Evolutionary conservation across 1,140 invertebrate species (phyloP), one percentile per base, ranked within the genome.

Genomic region (Ceratina calcarata): DNA sequence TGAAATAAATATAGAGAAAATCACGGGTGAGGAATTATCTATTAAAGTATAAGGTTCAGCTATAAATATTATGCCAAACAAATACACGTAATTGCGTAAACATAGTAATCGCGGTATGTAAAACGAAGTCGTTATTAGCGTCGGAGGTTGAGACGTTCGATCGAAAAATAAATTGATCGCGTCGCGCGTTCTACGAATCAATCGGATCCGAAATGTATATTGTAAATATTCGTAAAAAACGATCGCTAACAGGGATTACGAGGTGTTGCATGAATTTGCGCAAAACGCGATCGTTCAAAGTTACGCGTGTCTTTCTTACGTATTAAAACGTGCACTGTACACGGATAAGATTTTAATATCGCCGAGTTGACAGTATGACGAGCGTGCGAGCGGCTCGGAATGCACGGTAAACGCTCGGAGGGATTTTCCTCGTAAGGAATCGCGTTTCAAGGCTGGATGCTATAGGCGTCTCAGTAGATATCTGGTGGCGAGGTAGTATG

Each of bases 361-460:
- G 0, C 1, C 6, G 18, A 16, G 12, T 2, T 22, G n/a, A 71
- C 24, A 20, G 7, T 10, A 2, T 12, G 20, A 2, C 0, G 12
- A n/a, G 49, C 51, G n/a, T 15, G 49, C 18, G 12, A 16, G 55
- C 55, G 49, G n/a, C 24, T 55, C 2, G 27, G 22, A 6, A n/a
- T 3, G 22, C 4, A 3, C 20, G 6, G n/a, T 20, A 22, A 15
- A 24, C 32, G 45, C 32, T 32, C 10, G n/a, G n/a, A 51, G 15
- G 22, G 27, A 32, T 55, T 66, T 32, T 74, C 62, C 24, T 69
- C 6, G 27, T 37, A 72, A 24, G 27, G 60, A 70, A 32, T 72
- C 37, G 55, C 18, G n/a, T 64, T 68, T 87, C 85, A 84, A 88
- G 83, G 85, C 85, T 85, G 82, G 45, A 77, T 70, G 64, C 75